Base-by-base conservation (phyloP, 2,888 invertebrate genomes). In the Tillus elongatus region DNA sequence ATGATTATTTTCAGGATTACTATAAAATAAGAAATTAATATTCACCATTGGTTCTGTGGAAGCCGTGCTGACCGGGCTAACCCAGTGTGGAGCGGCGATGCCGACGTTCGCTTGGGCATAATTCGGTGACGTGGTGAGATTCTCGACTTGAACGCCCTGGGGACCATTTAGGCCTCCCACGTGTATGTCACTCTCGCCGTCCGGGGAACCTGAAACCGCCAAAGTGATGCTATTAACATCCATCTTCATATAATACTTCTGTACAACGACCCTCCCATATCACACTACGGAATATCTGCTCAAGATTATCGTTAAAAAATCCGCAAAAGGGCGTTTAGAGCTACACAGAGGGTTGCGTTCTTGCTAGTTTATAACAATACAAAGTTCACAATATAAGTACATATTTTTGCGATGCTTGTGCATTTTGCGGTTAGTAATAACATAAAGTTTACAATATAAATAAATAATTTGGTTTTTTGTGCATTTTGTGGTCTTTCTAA, bases 41-140 rank as follows among this genome's bases (percentile, higher is more conserved):
- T 28, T 19, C n/a, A 30, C 35, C 11, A 39, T 15, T 8, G 40
- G 53, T 43, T 57, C 55, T 44, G 53, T 49, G n/a, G n/a, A n/a
- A 36, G 54, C 65, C 19, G 66, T 66, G 30, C 67, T 64, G 31
- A 65, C 66, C 12, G 70, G 67, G 41, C 66, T 66, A 29, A 67
- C 65, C 72, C 72, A 72, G 38, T 71, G 69, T 29, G 61, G 53
- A 30, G 47, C 51, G n/a, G 56, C 52, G 33, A 53, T 43, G 12
- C 39, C 50, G n/a, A n/a, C n/a, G 15, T 46, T 50, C 32, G 55
- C 48, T 45, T 54, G 56, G 29, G 53, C 49, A 45, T 56, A 60
- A 44, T 53, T 54, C 11, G 57, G 53, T 4, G 56, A 57, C 24
- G 56, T 51, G 24, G 54, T 46, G 36, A 56, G 44, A 37, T 52